A percentile compares a stretch with the other conserved stretches of the same genome.
Conservation (phyloP, 2,797 vertebrate species). For the Acanthurus leucopareius region DNA sequence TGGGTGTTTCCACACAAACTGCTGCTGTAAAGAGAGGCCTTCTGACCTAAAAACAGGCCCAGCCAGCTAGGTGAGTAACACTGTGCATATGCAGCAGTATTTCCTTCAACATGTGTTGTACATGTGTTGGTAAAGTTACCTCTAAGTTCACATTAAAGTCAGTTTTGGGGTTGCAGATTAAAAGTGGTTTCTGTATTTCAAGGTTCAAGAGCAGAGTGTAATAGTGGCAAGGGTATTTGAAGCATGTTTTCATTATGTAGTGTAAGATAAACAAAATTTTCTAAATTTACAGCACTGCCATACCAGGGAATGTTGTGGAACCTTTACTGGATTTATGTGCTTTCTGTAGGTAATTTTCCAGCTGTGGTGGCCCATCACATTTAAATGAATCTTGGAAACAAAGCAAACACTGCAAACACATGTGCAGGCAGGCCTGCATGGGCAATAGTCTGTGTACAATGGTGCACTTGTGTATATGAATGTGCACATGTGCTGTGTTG, state of each 20-base stretch:
- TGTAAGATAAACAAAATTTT: slow-evolving; percentile 1
- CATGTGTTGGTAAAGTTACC: slow-evolving; percentile 38
- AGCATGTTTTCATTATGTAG: slow-evolving; percentile 3
- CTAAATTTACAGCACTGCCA: neutral
- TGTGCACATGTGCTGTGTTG: slow-evolving; percentile 74
- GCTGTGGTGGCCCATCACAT: slow-evolving; percentile 52
- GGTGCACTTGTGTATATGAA: slow-evolving; percentile 73
- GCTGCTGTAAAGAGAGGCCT: slow-evolving; percentile 50
- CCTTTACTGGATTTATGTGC: slow-evolving; percentile 22
- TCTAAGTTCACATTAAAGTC: slow-evolving; percentile 11
- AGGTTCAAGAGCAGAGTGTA: too few species aligned
- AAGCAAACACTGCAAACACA: slow-evolving; percentile 59
- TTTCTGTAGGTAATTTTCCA: slow-evolving; percentile 38
- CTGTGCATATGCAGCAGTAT: slow-evolving; percentile 50
- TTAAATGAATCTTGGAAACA: slow-evolving; percentile 56
- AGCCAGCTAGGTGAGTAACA: slow-evolving; percentile 54
- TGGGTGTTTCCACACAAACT: slow-evolving; percentile 67
- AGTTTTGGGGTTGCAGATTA: slow-evolving; percentile 1
- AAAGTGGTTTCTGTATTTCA: slow-evolving; percentile 9
- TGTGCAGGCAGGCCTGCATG: slow-evolving; percentile 46
- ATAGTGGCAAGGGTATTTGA: neutral
- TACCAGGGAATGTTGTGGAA: neutral
- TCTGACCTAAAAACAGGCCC: slow-evolving; percentile 65
- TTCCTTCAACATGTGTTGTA: slow-evolving; percentile 48
- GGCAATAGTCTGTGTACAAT: slow-evolving; percentile 64